Conservation (phyloP, 1,140 invertebrate species). For the Temnothorax curvispinosus region DNA sequence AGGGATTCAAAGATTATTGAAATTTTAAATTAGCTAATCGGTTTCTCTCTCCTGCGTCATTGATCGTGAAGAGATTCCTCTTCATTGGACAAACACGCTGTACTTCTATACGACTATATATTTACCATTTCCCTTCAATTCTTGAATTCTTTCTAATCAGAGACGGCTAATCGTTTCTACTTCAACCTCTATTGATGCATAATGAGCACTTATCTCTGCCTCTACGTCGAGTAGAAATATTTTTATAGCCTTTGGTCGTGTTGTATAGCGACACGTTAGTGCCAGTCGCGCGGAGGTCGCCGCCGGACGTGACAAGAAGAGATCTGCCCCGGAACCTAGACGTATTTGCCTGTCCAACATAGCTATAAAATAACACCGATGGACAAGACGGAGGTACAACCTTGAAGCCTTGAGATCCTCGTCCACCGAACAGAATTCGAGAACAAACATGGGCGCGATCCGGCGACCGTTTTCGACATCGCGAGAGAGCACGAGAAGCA, state of each 20-base stretch:
- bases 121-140: slow-evolving; percentile 46
- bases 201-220: slow-evolving; percentile 16
- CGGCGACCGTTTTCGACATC: slow-evolving; percentile 75
- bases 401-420: slow-evolving; percentile 67
- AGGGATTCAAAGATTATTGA: slow-evolving; percentile 5
- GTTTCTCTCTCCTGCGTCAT: slow-evolving; percentile 27
- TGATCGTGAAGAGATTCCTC: slow-evolving; percentile 28
- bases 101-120: slow-evolving; percentile 6
- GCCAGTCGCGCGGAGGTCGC: slow-evolving; percentile 29
- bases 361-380: slow-evolving; percentile 71
- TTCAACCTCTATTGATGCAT: slow-evolving; percentile 16
- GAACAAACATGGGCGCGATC: slow-evolving; percentile 77
- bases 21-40: slow-evolving; percentile 50
- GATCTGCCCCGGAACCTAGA: slow-evolving; percentile 32
- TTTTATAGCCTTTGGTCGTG: slow-evolving; percentile 38
- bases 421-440: slow-evolving; percentile 68
- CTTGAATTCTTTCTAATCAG: slow-evolving; percentile 37
- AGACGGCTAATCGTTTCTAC: slow-evolving; percentile 43
- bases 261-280: slow-evolving; percentile 9
- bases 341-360: slow-evolving; percentile 39
- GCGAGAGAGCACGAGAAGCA: slow-evolving; percentile 69
- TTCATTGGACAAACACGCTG: slow-evolving; percentile 3
- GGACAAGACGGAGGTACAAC: slow-evolving; percentile 47
- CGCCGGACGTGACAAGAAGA: slow-evolving; percentile 17
- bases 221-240: slow-evolving; percentile 8